phyloP scores from a whole-genome alignment of 2,888 invertebrate species.

The Apodemia hepburni region DNA sequence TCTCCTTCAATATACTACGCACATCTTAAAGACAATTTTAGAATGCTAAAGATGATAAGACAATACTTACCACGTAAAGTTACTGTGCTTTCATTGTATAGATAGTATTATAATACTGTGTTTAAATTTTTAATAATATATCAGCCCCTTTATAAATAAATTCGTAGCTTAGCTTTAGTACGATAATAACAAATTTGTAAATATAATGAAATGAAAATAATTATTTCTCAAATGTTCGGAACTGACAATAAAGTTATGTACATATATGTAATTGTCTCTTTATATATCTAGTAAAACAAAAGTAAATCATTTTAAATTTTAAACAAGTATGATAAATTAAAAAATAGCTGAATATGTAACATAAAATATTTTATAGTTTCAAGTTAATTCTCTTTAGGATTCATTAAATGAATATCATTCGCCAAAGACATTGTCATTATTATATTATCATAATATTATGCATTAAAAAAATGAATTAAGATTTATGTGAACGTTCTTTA shows the following conservation, averaged over 20 bases:
- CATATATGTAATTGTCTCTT: constrained; percentile 64
- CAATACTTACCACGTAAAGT: constrained; percentile 54
- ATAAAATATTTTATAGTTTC: background rate
- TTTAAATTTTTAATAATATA: constrained; percentile 20
- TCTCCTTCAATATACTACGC: constrained; percentile 44
- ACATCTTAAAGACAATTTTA: constrained; percentile 42
- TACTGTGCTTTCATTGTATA: constrained; percentile 64
- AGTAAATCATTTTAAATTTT: background rate
- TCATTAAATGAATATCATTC: background rate
- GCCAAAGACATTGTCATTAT: background rate
- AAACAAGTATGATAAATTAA: background rate
- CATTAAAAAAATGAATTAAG: background rate
- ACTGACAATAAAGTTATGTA: constrained; percentile 75
- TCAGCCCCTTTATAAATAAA: constrained; percentile 30
- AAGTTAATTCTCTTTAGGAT: background rate
- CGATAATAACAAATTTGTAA: constrained; percentile 36
- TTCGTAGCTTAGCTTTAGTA: constrained; percentile 35
- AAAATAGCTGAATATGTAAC: background rate
- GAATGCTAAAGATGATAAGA: constrained; percentile 52
- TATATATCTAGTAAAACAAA: constrained; percentile 51
- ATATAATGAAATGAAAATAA: constrained; percentile 38
- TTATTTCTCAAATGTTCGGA: constrained; percentile 63
- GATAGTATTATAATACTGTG: constrained; percentile 34
- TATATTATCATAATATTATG: background rate
- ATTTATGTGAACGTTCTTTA: background rate